Percentiles rank a stretch among this genome's conserved stretches.
Conservation (phyloP, 2,888 invertebrate genomes). For the Cyaniris semiargus region DNA sequence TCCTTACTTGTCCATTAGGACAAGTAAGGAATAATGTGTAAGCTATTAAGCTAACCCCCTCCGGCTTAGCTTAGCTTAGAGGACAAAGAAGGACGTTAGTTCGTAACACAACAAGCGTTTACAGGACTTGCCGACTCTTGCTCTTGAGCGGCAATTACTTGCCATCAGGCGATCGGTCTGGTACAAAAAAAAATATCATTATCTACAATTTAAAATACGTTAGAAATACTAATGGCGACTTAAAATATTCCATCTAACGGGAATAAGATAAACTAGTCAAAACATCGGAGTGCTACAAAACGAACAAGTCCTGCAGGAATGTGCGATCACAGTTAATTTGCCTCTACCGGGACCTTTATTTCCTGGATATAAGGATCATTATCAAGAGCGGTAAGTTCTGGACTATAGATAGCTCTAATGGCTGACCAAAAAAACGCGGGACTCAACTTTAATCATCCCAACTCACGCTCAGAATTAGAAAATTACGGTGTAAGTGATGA, state of each 20-base stretch:
- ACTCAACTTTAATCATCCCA: slow-evolving; percentile 17
- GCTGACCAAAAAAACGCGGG: slow-evolving; percentile 23
- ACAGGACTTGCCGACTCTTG: too few species aligned
- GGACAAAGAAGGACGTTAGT: too few species aligned
- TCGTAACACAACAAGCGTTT: too few species aligned
- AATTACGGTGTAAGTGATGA: slow-evolving; percentile 27
- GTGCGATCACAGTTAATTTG: neutral
- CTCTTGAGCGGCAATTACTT: neutral
- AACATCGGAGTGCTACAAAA: slow-evolving; percentile 36
- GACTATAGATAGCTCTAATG: slow-evolving; percentile 36
- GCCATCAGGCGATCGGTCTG: neutral
- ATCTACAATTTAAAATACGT: slow-evolving; percentile 3
- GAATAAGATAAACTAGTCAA: slow-evolving; percentile 16
- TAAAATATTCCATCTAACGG: slow-evolving; percentile 13
- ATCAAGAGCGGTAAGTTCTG: neutral
- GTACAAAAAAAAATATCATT: neutral
- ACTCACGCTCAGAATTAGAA: slow-evolving; percentile 25
- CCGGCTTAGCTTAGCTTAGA: too few species aligned
- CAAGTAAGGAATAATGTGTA: too few species aligned
- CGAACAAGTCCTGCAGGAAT: slow-evolving; percentile 42
- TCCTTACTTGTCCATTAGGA: too few species aligned
- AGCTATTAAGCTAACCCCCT: too few species aligned
- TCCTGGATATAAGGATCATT: neutral
- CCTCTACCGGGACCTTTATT: neutral
- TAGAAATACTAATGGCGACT: slow-evolving; percentile 8